Percentiles rank a stretch among this genome's conserved stretches.
Evolutionary conservation across 1,140 invertebrate genomes (phyloP).

Genomic region (Adoxophyes honmai): DNA sequence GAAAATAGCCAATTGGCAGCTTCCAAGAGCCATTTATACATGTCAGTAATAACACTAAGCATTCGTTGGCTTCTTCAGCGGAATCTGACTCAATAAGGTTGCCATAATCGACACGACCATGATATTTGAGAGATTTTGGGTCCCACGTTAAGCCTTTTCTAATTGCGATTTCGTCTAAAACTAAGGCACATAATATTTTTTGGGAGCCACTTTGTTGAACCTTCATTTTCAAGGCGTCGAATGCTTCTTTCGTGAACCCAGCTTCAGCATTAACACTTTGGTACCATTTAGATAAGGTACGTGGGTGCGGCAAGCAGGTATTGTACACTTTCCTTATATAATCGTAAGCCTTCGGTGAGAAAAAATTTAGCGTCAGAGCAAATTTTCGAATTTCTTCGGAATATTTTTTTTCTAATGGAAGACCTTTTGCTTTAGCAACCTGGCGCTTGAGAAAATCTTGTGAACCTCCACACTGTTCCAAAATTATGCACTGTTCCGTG

Average conservation of each 20-base stretch:
- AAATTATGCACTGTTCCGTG: neutral
- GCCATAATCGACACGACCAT: neutral
- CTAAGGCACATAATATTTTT: neutral
- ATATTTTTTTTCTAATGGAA: slow-evolving; percentile 4
- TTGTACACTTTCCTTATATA: neutral
- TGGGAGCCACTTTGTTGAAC: neutral
- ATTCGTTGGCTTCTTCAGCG: neutral
- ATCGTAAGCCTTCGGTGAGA: slow-evolving; percentile 7
- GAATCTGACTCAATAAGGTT: neutral
- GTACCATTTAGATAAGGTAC: slow-evolving; percentile 11
- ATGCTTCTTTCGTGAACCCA: neutral
- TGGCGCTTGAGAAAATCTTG: slow-evolving; percentile 2
- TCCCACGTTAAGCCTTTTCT: neutral
- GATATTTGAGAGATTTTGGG: neutral
- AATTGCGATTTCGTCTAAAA: slow-evolving; percentile 7
- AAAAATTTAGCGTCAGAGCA: slow-evolving; percentile 4
- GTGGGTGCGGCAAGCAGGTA: slow-evolving; percentile 5
- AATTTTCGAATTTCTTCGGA: slow-evolving; percentile 2
- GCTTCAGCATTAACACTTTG: slow-evolving; percentile 2
- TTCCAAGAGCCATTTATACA: slow-evolving; percentile 9
- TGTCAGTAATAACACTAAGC: slow-evolving; percentile 5
- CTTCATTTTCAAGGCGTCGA: slow-evolving; percentile 1
- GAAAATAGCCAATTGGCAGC: neutral
- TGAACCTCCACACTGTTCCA: neutral
- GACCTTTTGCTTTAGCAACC: neutral